These are phyloP conservation scores for Pecten maximus DNA, from an alignment of 2,888 invertebrate species.

Conservation along the genomic window DNA sequence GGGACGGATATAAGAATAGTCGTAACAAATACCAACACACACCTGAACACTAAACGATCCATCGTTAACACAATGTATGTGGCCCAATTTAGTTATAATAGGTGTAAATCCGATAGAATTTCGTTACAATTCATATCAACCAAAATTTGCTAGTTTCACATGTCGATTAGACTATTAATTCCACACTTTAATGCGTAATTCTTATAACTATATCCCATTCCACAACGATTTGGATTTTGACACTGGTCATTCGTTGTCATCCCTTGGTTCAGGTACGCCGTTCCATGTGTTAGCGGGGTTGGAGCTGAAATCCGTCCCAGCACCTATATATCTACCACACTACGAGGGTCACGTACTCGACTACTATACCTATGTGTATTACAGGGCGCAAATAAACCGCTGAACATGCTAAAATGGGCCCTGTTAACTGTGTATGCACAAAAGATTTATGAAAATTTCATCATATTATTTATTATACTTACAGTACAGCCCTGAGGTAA, in stretches of 20 bases:
- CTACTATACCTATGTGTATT: background rate
- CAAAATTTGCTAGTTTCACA: background rate
- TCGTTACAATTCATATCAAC: background rate
- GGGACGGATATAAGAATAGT: background rate
- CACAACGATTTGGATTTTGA: background rate
- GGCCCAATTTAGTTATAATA: background rate
- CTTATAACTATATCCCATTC: background rate
- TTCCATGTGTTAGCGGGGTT: background rate
- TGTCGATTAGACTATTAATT: background rate
- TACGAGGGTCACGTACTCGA: background rate
- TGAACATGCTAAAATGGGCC: constrained; percentile 12
- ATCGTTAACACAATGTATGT: background rate
- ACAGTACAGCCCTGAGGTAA: background rate
- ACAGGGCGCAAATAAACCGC: constrained; percentile 22
- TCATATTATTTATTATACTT: background rate
- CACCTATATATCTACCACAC: background rate
- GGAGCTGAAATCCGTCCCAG: background rate
- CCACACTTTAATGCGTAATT: background rate
- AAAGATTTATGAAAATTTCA: constrained; percentile 29
- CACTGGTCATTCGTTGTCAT: background rate
- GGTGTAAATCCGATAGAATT: background rate
- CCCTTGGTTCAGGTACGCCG: background rate
- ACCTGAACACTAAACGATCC: background rate
- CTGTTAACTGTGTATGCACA: background rate
- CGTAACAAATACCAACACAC: background rate